Evolutionary conservation across 2,113 vertebrate genomes (phyloP), one percentile per base, ranked within the genome.

Genomic region (Otus sunia): DNA sequence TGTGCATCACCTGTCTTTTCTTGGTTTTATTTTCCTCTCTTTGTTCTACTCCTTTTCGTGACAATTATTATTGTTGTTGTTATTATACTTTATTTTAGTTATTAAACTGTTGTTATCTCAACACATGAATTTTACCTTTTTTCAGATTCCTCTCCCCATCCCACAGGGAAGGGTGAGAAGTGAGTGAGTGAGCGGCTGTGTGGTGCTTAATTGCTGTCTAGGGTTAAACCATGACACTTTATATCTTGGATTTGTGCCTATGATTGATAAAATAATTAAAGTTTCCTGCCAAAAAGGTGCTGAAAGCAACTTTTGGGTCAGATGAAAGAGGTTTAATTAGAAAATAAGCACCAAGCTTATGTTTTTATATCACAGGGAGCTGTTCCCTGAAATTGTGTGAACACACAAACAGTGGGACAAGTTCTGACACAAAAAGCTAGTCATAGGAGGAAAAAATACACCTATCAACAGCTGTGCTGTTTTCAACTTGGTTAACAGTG

Each of bases 201-300:
- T 47, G 19, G 45, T 47, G 9, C 45, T 47, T 47, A 47, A 47
- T 47, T 47, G 45, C 10, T 47, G 20, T 20, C 45, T 47, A 17
- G 45, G 45, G 45, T 47, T 47, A 47, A 47, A 47, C 19, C 45
- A 47, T 21, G 45, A 47, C 45, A 88, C 23, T 86, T 78, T 91
- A 21, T 64, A 29, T 43, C 82, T 92, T 96, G 89, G 77, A 89
- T 81, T 82, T 79, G 13, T 73, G 58, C 52, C 52, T 53, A 29
- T 86, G 36, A 78, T 75, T 68, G 49, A 94, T 64, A 85, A n/a
- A 59, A 34, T 69, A 90, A 95, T 95, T 91, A 90, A 89, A 77
- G 12, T 58, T 82, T 82, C 21, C 49, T 79, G 43, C 16, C 73
- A 85, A 92, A 94, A 93, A 64, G 27, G 56, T 91, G 36, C 21